These are phyloP conservation scores for Syrphus vitripennis DNA, from an alignment of 2,888 invertebrate genomes.

Conservation along the genomic window DNA sequence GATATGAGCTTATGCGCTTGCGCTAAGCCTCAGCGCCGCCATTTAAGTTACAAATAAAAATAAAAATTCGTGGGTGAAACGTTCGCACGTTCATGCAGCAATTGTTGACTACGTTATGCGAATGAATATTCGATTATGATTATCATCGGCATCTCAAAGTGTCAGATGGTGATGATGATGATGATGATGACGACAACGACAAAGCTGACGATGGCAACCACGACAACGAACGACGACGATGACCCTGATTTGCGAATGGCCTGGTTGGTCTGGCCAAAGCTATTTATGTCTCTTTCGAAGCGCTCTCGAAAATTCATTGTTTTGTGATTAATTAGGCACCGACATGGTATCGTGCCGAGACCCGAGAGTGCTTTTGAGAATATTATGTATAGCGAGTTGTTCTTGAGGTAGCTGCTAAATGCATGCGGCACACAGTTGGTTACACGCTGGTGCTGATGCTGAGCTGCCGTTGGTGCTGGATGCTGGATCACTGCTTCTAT, in stretches of 20 bases:
- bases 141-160: slow-evolving; percentile 30
- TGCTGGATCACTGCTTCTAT: slow-evolving; percentile 32
- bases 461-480: slow-evolving; percentile 24
- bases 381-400: not conserved
- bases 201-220: not conserved
- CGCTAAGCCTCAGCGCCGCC: not conserved
- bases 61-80: slow-evolving; percentile 65
- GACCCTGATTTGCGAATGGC: slow-evolving; percentile 62
- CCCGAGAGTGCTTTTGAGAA: not conserved
- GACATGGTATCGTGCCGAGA: slow-evolving; percentile 62
- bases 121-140: slow-evolving; percentile 48
- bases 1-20: not conserved
- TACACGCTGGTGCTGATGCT: not conserved
- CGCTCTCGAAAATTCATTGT: slow-evolving; percentile 67
- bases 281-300: slow-evolving; percentile 52
- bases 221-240: slow-evolving; percentile 10
- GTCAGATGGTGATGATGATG: slow-evolving; percentile 34
- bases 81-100: slow-evolving; percentile 48
- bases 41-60: slow-evolving; percentile 59
- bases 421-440: slow-evolving; percentile 27
- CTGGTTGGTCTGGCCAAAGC: slow-evolving; percentile 10
- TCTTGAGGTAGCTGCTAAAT: slow-evolving; percentile 18
- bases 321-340: slow-evolving; percentile 68
- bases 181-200: slow-evolving; percentile 25
- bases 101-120: slow-evolving; percentile 24